phyloP scores from a whole-genome alignment of 2,888 invertebrate species.

The Pristionchus japonicus region DNA sequence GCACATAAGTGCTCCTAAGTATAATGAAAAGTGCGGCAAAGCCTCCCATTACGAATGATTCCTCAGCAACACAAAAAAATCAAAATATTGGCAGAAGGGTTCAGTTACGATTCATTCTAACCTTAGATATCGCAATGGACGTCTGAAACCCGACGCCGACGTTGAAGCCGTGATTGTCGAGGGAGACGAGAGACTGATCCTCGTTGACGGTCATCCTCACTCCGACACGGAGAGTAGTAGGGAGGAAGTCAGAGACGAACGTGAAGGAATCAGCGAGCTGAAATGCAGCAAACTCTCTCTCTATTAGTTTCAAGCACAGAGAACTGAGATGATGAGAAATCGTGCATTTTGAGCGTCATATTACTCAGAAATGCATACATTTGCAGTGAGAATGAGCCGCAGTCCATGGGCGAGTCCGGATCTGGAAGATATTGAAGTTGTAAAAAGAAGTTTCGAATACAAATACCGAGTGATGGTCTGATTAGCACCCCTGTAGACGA shows the following conservation, averaged over 20 bases:
- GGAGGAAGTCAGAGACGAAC: constrained; percentile 34
- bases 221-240: constrained; percentile 20
- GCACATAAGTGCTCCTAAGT: too few species aligned
- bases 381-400: constrained; percentile 43
- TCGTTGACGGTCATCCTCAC: constrained; percentile 43
- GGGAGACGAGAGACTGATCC: neutral
- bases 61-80: too few species aligned
- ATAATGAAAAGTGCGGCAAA: too few species aligned
- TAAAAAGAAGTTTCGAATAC: neutral
- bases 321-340: neutral
- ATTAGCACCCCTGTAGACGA: constrained; percentile 29
- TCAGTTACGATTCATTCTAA: neutral
- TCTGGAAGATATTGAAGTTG: neutral
- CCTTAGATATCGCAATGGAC: constrained; percentile 30
- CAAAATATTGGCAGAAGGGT: neutral
- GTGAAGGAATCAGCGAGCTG: constrained; percentile 6
- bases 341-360: too few species aligned
- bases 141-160: constrained; percentile 44
- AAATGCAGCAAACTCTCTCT: neutral
- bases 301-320: neutral
- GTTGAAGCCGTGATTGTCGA: constrained; percentile 34
- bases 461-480: constrained; percentile 13
- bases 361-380: neutral
- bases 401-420: constrained; percentile 28
- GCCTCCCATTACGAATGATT: too few species aligned